phyloP scores from a whole-genome alignment of 2,888 invertebrate species.

The Eurytoma californica region DNA sequence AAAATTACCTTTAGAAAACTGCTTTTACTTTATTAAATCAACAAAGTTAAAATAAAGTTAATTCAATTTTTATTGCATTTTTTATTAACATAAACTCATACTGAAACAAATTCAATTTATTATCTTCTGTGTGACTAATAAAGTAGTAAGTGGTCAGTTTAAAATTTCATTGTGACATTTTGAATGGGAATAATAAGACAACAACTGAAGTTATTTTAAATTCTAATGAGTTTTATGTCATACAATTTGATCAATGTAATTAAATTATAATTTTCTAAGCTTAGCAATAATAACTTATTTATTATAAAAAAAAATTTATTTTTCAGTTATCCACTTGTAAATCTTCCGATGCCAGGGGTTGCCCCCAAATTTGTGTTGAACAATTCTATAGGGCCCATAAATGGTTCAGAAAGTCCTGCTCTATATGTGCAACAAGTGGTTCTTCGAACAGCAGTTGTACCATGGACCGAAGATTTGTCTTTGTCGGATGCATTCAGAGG shows the following conservation, averaged over 20 bases:
- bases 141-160: background rate
- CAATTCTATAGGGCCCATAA: slow-evolving; percentile 68
- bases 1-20: background rate
- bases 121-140: no score
- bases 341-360: slow-evolving; percentile 93
- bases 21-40: background rate
- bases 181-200: background rate
- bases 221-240: background rate
- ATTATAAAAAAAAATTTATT: slow-evolving; percentile 20
- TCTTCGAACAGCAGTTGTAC: slow-evolving; percentile 86
- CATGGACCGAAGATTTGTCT: slow-evolving; percentile 89
- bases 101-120: no score
- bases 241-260: background rate
- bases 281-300: no score
- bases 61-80: no score
- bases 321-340: slow-evolving; percentile 88
- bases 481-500: slow-evolving; percentile 94
- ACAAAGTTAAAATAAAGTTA: background rate
- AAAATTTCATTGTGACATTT: slow-evolving; percentile 11
- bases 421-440: slow-evolving; percentile 87
- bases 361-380: slow-evolving; percentile 84
- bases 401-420: slow-evolving; percentile 77
- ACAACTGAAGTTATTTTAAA: background rate
- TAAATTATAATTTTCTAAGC: background rate
- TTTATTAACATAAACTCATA: no score